Base-by-base conservation (phyloP, 1,140 invertebrate genomes). In the Batillaria attramentaria region DNA sequence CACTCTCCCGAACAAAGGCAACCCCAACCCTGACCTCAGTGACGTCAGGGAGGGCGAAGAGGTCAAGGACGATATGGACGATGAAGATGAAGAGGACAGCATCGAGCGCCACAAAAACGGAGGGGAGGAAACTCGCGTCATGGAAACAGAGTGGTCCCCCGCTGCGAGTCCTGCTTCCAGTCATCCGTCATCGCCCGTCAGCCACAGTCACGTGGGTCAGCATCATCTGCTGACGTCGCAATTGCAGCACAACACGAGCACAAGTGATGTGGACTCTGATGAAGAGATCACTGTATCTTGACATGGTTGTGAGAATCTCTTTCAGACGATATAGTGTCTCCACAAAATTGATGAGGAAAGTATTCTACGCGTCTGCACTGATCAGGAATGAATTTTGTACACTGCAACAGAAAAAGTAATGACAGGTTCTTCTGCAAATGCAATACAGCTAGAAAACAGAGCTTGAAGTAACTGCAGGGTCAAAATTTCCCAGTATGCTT, bases 1-100 rank as follows among this genome's bases (percentile, higher is more conserved):
- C 89, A 98, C 97, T 0, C 92, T 99, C 39, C 97, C 97, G 0
- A 98, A 97, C 90, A 98, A 98, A 90, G 98, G 98, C 92, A 99
- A 99, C 91, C 97, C 97, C 0, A 96, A 98, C 91, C 97, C 97
- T 0, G 97, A 99, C 90, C 92, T 98, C 66, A 98, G 96, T 84
- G 97, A 98, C 89, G 96, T 96, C 6, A 95, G 84, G 33, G 84
- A 84, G 24, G 28, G 62, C 41, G 80, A 79, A 33, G 78, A 79
- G 46, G 75, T 72, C 35, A 83, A 77, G 50, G 74, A 81, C 35
- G 70, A 80, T 1, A 31, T 65, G 20, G 84, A 81, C 20, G 80
- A 75, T 2, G 77, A 84, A 39, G 84, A 84, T 20, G 28, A 72
- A 28, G 81, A 79, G 20, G n/a, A 62, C 20, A 28, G 2, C 0